Evolutionary conservation across 2,797 vertebrate species (phyloP).

Genomic region (Typhlichthys eigenmanni): DNA sequence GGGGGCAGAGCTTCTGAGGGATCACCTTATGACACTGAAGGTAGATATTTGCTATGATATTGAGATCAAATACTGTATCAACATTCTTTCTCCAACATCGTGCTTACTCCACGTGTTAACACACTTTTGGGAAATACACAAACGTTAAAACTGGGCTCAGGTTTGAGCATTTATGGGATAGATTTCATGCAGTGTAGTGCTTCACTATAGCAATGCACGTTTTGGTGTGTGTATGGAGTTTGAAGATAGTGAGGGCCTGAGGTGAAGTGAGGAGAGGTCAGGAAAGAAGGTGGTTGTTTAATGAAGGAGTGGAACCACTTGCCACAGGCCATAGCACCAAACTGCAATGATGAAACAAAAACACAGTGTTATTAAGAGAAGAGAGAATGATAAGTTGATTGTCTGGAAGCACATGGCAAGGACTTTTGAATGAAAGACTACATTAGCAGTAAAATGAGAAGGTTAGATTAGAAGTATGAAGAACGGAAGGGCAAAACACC

Average conservation of each 20-base stretch:
- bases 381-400: slow-evolving; percentile 4
- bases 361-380: slow-evolving; percentile 16
- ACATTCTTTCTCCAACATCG: too few species aligned
- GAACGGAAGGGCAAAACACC: background rate
- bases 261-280: slow-evolving; percentile 34
- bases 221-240: slow-evolving; percentile 3
- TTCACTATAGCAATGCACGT: background rate
- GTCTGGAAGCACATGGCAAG: slow-evolving; percentile 11
- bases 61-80: too few species aligned
- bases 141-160: slow-evolving; percentile 6
- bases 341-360: slow-evolving; percentile 22
- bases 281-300: slow-evolving; percentile 2
- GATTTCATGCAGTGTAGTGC: background rate
- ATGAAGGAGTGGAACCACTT: slow-evolving; percentile 17
- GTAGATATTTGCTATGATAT: too few species aligned
- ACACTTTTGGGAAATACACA: background rate
- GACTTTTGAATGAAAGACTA: slow-evolving; percentile 22
- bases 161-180: slow-evolving; percentile 15
- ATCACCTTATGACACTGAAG: too few species aligned
- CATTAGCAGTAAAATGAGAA: background rate
- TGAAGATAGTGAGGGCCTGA: slow-evolving; percentile 1
- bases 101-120: slow-evolving; percentile 2
- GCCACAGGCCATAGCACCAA: background rate
- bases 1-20: too few species aligned
- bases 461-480: slow-evolving; percentile 11